phyloP scores from a whole-genome alignment of 2,888 invertebrate species.

The Pediacus dermestoides region DNA sequence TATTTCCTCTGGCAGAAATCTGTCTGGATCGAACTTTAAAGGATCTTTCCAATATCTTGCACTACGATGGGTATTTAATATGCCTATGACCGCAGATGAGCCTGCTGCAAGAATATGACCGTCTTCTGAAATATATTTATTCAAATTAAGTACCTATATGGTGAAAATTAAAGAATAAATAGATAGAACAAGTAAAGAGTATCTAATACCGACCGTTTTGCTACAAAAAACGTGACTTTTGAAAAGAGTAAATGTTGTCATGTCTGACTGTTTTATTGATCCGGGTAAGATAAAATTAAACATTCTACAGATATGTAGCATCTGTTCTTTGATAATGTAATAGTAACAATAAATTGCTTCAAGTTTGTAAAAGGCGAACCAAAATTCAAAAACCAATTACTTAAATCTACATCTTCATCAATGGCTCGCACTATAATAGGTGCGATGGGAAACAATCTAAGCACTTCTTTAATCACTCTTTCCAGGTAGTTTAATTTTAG shows the following conservation, averaged over 20 bases:
- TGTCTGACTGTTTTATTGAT: too few relatives aligned
- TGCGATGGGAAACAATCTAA: slow-evolving; percentile 57
- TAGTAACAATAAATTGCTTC: too few relatives aligned
- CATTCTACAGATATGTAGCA: too few relatives aligned
- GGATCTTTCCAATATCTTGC: slow-evolving; percentile 5
- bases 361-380: too few relatives aligned
- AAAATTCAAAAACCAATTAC: too few relatives aligned
- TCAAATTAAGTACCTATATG: not conserved
- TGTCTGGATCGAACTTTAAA: slow-evolving; percentile 8
- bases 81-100: not conserved
- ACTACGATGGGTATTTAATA: slow-evolving; percentile 7
- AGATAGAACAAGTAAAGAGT: too few relatives aligned
- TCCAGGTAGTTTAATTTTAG: slow-evolving; percentile 56
- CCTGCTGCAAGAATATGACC: slow-evolving; percentile 2
- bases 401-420: slow-evolving; percentile 51
- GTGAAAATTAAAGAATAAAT: too few relatives aligned
- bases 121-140: slow-evolving; percentile 1
- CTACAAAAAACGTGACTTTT: too few relatives aligned
- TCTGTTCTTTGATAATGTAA: too few relatives aligned
- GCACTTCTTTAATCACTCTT: slow-evolving; percentile 57
- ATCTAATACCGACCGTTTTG: too few relatives aligned
- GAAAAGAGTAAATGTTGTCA: too few relatives aligned
- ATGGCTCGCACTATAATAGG: slow-evolving; percentile 53
- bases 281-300: too few relatives aligned
- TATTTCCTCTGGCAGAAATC: slow-evolving; percentile 5